Evolutionary conservation across 2,888 invertebrate species (phyloP).

Genomic region (Sipha maydis): DNA sequence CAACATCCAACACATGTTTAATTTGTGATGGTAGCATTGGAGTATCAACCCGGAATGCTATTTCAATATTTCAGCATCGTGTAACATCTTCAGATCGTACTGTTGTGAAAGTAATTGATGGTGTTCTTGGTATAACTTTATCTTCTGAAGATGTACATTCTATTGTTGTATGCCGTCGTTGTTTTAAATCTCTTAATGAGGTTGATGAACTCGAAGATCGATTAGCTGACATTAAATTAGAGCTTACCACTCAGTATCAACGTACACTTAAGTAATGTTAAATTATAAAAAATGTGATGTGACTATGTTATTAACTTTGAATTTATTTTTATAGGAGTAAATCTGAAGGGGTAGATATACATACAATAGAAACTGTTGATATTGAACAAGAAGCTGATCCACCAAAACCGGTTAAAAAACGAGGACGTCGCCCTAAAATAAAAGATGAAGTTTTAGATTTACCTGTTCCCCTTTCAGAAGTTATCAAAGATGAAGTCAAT

Average conservation of each 20-base stretch:
- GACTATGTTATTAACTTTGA: background rate
- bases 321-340: constrained; percentile 56
- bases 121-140: constrained; percentile 70
- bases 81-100: constrained; percentile 67
- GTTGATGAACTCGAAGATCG: constrained; percentile 67
- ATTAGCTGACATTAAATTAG: constrained; percentile 70
- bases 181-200: constrained; percentile 74
- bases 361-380: constrained; percentile 43
- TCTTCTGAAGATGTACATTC: constrained; percentile 70
- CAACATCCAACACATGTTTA: constrained; percentile 69
- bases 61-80: constrained; percentile 70
- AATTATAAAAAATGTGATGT: background rate
- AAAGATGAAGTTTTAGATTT: constrained; percentile 52
- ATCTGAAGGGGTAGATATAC: constrained; percentile 52
- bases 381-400: constrained; percentile 38
- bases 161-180: constrained; percentile 74
- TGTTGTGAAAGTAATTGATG: constrained; percentile 68
- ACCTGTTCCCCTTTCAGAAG: constrained; percentile 10
- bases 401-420: constrained; percentile 59
- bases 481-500: background rate
- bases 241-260: constrained; percentile 71
- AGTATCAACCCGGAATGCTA: constrained; percentile 70
- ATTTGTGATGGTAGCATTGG: constrained; percentile 74
- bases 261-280: constrained; percentile 67
- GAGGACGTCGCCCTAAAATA: constrained; percentile 57